Percentiles rank a stretch among this genome's conserved stretches.
phyloP scores from a whole-genome alignment of 2,888 invertebrate species.

The Erebia palarica region DNA sequence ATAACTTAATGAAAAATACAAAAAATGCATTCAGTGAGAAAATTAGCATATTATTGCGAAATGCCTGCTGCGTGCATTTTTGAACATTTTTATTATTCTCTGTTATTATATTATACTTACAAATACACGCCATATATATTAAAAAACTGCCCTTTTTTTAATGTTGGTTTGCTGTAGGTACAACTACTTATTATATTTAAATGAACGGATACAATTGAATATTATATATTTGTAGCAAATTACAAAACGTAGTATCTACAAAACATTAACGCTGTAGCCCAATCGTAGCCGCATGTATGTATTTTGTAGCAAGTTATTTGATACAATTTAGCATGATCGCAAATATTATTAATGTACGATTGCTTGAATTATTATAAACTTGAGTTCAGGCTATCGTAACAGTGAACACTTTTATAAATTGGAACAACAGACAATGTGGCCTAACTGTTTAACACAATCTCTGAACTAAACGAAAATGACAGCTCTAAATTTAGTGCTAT shows the following conservation, averaged over 20 bases:
- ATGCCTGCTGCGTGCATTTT: too few species aligned
- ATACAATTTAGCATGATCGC: slow-evolving; percentile 15
- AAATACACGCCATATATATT: background rate
- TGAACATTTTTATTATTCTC: too few species aligned
- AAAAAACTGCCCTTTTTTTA: background rate
- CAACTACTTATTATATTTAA: background rate
- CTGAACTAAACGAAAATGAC: too few species aligned
- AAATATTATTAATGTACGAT: slow-evolving; percentile 6
- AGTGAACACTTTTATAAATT: slow-evolving; percentile 60
- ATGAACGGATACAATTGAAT: background rate
- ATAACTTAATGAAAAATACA: too few species aligned
- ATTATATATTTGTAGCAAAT: slow-evolving; percentile 23
- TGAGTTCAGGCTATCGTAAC: slow-evolving; percentile 33
- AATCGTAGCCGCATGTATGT: slow-evolving; percentile 1
- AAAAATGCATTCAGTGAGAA: too few species aligned
- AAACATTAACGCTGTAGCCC: slow-evolving; percentile 8
- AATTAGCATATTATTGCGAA: too few species aligned
- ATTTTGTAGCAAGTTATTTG: slow-evolving; percentile 23
- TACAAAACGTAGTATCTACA: slow-evolving; percentile 16
- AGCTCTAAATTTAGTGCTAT: too few species aligned
- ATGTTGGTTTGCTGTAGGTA: background rate
- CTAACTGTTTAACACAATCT: too few species aligned
- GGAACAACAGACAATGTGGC: slow-evolving; percentile 51
- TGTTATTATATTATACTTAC: too few species aligned
- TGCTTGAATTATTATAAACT: slow-evolving; percentile 17